Conservation (phyloP, 92 coral and sea anemone species). For the Epizoanthus fatuus region DNA sequence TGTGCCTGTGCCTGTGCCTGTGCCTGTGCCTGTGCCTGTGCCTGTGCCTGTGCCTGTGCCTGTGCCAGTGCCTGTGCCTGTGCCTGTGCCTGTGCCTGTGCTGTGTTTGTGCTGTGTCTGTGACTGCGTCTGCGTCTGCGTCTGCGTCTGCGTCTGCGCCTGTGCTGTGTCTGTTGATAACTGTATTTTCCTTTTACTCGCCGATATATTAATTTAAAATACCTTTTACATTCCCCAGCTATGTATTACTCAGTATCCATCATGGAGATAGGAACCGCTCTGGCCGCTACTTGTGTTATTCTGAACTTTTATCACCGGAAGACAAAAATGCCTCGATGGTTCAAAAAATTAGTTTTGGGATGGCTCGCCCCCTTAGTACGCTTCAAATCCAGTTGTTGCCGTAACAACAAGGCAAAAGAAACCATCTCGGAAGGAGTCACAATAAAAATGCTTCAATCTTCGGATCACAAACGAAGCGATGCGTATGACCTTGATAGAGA, state of each 20-base stretch:
- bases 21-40: too few relatives aligned
- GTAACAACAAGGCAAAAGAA: conserved; percentile 40
- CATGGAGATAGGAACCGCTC: conserved; percentile 96
- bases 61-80: too few relatives aligned
- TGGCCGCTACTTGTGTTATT: conserved; percentile 90
- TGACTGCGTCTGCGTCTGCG: not conserved
- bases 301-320: conserved; percentile 90
- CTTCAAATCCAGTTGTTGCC: conserved; percentile 72
- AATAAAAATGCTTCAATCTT: conserved; percentile 65
- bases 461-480: conserved; percentile 80
- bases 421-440: conserved; percentile 69
- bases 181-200: not conserved
- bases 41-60: too few relatives aligned
- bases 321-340: conserved; percentile 92
- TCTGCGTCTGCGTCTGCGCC: not conserved
- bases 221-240: conserved; percentile 53
- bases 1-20: too few relatives aligned
- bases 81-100: too few relatives aligned
- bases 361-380: conserved; percentile 88
- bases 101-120: too few relatives aligned
- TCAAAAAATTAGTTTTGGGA: conserved; percentile 79
- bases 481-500: conserved; percentile 85
- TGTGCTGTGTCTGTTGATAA: not conserved
- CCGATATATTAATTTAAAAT: not conserved
- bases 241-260: conserved; percentile 96